These are phyloP conservation scores for Helleia helle DNA, from an alignment of 2,888 invertebrate species.

Conservation along the genomic window DNA sequence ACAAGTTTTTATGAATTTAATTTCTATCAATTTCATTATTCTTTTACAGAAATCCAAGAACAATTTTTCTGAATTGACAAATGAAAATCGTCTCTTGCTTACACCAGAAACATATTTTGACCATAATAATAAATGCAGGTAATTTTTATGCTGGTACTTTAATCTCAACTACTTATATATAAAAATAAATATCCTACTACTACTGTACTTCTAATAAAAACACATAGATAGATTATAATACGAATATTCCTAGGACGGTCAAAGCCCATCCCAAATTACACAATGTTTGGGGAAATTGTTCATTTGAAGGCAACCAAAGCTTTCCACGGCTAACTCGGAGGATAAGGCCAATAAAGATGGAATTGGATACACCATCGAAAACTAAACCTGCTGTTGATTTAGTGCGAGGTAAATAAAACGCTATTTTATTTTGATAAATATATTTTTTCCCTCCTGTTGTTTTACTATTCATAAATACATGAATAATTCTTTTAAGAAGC, in stretches of 20 bases:
- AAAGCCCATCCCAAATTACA: conserved; percentile 36
- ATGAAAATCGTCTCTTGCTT: conserved; percentile 41
- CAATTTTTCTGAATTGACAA: conserved; percentile 27
- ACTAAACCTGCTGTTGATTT: conserved; percentile 55
- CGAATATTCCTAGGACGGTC: conserved; percentile 38
- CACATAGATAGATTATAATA: not conserved
- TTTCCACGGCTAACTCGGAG: conserved; percentile 66
- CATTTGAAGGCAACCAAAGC: conserved; percentile 78
- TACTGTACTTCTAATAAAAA: not conserved
- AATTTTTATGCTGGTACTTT: conserved; percentile 11
- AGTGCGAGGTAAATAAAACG: conserved; percentile 67
- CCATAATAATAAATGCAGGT: conserved; percentile 54
- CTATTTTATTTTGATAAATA: too few species aligned
- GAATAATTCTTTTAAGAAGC: too few species aligned
- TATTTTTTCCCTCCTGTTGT: too few species aligned
- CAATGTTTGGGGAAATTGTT: conserved; percentile 45
- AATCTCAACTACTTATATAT: not conserved
- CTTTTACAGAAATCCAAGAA: conserved; percentile 37
- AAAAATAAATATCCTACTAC: conserved; percentile 1
- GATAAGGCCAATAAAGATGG: conserved; percentile 50
- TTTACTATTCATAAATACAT: too few species aligned
- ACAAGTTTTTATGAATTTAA: not conserved
- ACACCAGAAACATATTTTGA: conserved; percentile 44
- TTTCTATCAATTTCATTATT: not conserved
- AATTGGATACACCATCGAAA: conserved; percentile 56